phyloP scores from a whole-genome alignment of 2,888 invertebrate genomes.

The Sabatieria punctata region DNA sequence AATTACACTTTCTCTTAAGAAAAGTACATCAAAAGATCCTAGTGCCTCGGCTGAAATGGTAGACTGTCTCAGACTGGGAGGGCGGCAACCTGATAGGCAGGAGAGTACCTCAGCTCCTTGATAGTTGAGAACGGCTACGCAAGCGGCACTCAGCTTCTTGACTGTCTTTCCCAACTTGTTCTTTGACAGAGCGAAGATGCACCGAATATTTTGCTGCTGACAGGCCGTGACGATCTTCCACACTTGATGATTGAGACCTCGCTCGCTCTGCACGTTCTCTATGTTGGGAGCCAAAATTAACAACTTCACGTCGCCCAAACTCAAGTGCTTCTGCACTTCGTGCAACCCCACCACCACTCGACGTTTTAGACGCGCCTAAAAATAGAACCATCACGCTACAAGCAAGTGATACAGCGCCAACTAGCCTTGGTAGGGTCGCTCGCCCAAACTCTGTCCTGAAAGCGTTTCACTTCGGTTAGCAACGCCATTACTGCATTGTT shows the following conservation, averaged over 20 bases:
- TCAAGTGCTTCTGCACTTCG: conserved; percentile 44
- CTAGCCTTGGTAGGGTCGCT: conserved; percentile 44
- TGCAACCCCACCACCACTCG: conserved; percentile 47
- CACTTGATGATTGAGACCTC: conserved; percentile 44
- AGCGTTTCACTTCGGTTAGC: conserved; percentile 42
- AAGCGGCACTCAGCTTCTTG: conserved; percentile 44
- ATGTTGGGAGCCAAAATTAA: conserved; percentile 48
- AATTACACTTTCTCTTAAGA: too few species aligned
- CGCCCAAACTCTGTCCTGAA: conserved; percentile 46
- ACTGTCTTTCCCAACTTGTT: conserved; percentile 43
- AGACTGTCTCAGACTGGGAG: too few species aligned
- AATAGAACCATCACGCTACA: conserved; percentile 1
- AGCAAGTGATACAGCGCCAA: neutral
- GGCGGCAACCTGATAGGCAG: too few species aligned
- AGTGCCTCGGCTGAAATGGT: too few species aligned
- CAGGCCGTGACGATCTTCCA: conserved; percentile 40
- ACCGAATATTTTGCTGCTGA: conserved; percentile 40
- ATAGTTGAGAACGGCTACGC: conserved; percentile 46
- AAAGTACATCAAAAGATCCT: too few species aligned
- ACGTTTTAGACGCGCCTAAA: conserved; percentile 33
- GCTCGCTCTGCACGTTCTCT: too few species aligned
- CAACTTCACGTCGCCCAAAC: conserved; percentile 43
- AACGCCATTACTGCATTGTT: conserved; percentile 39
- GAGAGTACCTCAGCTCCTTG: conserved; percentile 46
- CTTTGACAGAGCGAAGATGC: conserved; percentile 44